Evolutionary conservation across 2,888 invertebrate species (phyloP), one percentile per base, ranked within the genome.

Genomic region (Diadegma fenestrale): DNA sequence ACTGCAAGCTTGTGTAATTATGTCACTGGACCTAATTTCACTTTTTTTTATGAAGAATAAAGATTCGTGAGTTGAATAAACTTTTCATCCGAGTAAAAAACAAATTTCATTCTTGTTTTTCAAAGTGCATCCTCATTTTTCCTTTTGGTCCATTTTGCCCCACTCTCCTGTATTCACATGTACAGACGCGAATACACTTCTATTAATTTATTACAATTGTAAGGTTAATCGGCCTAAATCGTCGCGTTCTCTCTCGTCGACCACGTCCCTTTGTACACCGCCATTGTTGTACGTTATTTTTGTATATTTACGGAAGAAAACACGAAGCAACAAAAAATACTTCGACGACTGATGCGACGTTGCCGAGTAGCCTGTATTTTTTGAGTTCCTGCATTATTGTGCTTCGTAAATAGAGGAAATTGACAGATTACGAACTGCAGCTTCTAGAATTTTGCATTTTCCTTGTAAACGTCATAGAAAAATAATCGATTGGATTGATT

Each of bases 161-260:
- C 58, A 6, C 8, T 1, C 14, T 58, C 14, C 76, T 80, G n/a
- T 43, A 48, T 80, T 82, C 72, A 82, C 73, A 86, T 66, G 79
- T 73, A 80, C 71, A 80, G 83, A 83, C 81, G 82, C 72, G 72
- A 72, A 79, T 76, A 85, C 43, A 85, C 88, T 82, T 87, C 75
- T 87, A 78, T 87, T 88, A 87, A 89, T 88, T 88, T 88, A 88
- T 88, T 87, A 87, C 75, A 84, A 86, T 85, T 82, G 68, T 86
- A 82, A 85, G 82, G 69, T 69, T 79, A 85, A 85, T 85, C 76
- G 82, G 69, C 76, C 79, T 71, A 30, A 61, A 75, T 82, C 78
- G 71, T 84, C 75, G 79, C 76, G 51, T 85, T 75, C 64, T 48
- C 58, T 73, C 48, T 63, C 75, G 41, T 43, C 75, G 73, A 48